Base-by-base conservation (phyloP, 2,113 vertebrate species). In the Brienomyrus longianalis region DNA sequence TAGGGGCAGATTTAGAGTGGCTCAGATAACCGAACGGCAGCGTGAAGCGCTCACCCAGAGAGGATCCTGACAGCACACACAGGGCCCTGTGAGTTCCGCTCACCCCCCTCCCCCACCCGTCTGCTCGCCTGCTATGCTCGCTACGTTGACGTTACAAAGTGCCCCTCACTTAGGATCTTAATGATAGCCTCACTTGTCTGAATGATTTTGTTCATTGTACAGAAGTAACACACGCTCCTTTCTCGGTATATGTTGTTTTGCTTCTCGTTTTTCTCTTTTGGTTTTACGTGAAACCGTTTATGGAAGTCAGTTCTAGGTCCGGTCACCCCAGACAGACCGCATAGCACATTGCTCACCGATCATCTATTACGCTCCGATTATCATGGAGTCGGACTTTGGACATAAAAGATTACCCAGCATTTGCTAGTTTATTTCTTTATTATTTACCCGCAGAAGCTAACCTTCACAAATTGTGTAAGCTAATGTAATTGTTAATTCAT, bases 71-170 rank as follows among this genome's bases (percentile, higher is more conserved):
- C 56, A 90, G 50, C 48, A 90, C 66, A 87, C 43, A 54, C 6
- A 7, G 9, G 35, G 35, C 35, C 23, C 48, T 52, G 59, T 21
- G 66, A 89, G 11, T 9, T 66, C 66, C 27, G 19, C 31, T 31
- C 5, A 47, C 27, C n/a, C 51, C 19, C 19, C 23, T 48, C 5
- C 77, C 54, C n/a, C 31, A 1, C 51, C 51, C 51, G 51, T 59
- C 8, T 83, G 52, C 77, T 8, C 27, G 23, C 17, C 88, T 59
- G 50, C 50, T 83, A 85, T 48, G 80, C n/a, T 23, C 77, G 21
- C 54, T 56, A 51, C 54, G 66, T 77, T 83, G 89, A 90, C 89
- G 86, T 77, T 87, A 80, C 85, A 86, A 90, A 90, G 85, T 90
- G 85, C n/a, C 21, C 59, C 85, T n/a, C 35, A 80, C 89, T 90